Evolutionary conservation across 2,888 invertebrate species (phyloP).

Genomic region (Podotricha telesiphe): DNA sequence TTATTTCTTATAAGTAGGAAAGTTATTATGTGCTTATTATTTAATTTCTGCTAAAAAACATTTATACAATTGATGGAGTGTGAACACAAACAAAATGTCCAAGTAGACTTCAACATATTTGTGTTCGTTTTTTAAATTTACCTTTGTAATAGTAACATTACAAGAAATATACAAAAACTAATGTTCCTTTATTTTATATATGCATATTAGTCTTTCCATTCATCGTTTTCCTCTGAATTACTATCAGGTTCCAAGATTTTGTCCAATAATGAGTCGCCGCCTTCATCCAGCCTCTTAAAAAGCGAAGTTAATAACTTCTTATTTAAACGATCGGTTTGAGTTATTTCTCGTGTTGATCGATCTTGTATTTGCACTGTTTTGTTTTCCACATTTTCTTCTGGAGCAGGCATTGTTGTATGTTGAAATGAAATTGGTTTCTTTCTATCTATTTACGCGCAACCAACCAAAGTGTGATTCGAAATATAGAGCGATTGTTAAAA

Average conservation of each 20-base stretch:
- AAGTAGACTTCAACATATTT: background rate
- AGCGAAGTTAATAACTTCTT: constrained; percentile 86
- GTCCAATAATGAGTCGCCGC: constrained; percentile 59
- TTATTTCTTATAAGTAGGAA: constrained; percentile 2
- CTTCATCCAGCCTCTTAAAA: constrained; percentile 83
- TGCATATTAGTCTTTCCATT: constrained; percentile 58
- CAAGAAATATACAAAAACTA: background rate
- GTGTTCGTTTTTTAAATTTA: background rate
- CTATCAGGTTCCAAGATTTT: constrained; percentile 68
- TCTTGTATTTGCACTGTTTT: constrained; percentile 57
- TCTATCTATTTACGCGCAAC: background rate
- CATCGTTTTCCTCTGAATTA: constrained; percentile 59
- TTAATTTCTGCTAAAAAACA: background rate
- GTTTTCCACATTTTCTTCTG: constrained; percentile 55
- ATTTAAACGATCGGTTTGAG: constrained; percentile 86
- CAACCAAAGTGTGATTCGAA: constrained; percentile 1
- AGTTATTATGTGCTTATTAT: background rate
- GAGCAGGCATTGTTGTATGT: constrained; percentile 63
- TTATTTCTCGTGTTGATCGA: constrained; percentile 75
- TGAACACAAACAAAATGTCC: background rate
- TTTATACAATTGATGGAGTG: background rate
- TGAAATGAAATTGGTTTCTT: background rate
- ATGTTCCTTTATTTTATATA: background rate
- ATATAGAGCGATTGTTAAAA: background rate
- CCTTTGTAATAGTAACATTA: background rate